Evolutionary conservation across 1,140 invertebrate species (phyloP), one percentile per base, ranked within the genome.

Genomic region (Lasioglossum baleicum): DNA sequence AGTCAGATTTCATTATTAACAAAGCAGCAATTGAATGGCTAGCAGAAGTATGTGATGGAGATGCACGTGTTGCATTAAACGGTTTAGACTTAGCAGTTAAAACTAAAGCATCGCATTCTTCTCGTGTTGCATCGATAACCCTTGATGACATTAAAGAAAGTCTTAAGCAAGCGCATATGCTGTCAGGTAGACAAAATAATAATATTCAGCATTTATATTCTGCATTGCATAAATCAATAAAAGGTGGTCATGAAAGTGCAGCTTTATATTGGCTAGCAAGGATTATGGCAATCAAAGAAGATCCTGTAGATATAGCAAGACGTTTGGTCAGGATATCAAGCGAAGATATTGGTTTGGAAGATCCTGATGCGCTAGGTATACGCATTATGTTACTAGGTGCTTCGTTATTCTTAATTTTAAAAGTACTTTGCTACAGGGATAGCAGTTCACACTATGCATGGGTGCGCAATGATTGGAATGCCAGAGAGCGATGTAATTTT

Each of bases 261-360:
- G 94, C 96, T 13, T 88, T 98, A 40, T 97, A 98, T 91, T 98
- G 96, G 96, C 93, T 96, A 20, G 95, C 96, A 17, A 93, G 97
- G 75, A 97, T 97, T 94, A 91, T 97, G 74, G 94, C 95, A 83
- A 95, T 95, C 15, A 96, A 96, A 44, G 97, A 97, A 93, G 96
- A 97, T 91, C 96, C 96, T 2, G 88, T 96, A 11, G 97, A 95
- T 88, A 95, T 97, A 73, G 96, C 96, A 2, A 92, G 96, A 35
- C 90, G 96, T 77, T 91, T 98, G 58, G 94, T 97, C 1, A 93
- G 95, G 83, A 94, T 95, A 75, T 96, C 97, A 3, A 95, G 95
- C 89, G 97, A 97, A 93, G 96, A 97, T 90, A 92, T 95, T 82
- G 93, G 92, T 48, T 66, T 93, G 51, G 94, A 93, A 51, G 94